Evolutionary conservation across 2,113 vertebrate species (phyloP).

Genomic region (Oncorhynchus kisutch): DNA sequence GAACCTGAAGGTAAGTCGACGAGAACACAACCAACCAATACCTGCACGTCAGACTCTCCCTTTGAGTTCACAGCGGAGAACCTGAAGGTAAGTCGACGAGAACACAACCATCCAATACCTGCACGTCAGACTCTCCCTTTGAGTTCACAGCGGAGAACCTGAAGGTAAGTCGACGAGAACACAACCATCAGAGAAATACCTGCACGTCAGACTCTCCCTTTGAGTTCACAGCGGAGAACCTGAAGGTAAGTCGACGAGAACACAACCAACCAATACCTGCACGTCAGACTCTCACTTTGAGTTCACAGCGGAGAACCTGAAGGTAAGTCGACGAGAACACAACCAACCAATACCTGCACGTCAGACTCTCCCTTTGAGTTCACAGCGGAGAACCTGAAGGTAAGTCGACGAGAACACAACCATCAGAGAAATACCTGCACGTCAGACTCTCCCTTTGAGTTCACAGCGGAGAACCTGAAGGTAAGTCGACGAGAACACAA

Average conservation of each 20-base stretch:
- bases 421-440: not conserved
- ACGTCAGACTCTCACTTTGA: constrained; percentile 93
- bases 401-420: constrained; percentile 52
- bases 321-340: constrained; percentile 73
- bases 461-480: constrained; percentile 92
- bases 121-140: constrained; percentile 91
- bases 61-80: constrained; percentile 96
- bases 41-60: constrained; percentile 83
- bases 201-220: constrained; percentile 92
- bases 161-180: constrained; percentile 77
- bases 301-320: constrained; percentile 91
- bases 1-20: constrained; percentile 86
- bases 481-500: constrained; percentile 63
- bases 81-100: constrained; percentile 80
- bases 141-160: constrained; percentile 93
- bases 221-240: constrained; percentile 93
- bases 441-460: constrained; percentile 93
- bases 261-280: not conserved
- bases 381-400: constrained; percentile 91
- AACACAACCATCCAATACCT: not conserved
- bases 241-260: constrained; percentile 79
- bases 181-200: not conserved
- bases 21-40: not conserved
- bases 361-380: constrained; percentile 95
- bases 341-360: not conserved